Evolutionary conservation across 2,797 vertebrate genomes (phyloP).

Genomic region (Rhinophrynus dorsalis): DNA sequence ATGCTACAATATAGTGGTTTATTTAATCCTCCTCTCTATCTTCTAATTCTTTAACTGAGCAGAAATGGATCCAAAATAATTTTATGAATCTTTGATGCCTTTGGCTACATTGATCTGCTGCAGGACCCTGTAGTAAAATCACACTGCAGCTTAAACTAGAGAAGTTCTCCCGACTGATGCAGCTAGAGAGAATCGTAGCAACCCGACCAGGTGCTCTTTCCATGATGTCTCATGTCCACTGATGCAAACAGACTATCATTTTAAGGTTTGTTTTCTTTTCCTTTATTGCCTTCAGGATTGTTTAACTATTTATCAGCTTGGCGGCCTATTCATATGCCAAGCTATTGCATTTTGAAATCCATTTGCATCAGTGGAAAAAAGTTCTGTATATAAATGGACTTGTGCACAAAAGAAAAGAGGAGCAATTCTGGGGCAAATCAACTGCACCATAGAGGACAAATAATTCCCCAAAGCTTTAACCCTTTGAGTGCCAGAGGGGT

Average conservation of each 20-base stretch:
- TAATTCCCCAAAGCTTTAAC: too few species aligned
- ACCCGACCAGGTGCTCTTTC: slow-evolving; percentile 50
- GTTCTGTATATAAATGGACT: too few species aligned
- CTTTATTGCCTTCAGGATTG: background rate
- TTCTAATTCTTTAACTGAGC: slow-evolving; percentile 56
- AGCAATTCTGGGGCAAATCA: too few species aligned
- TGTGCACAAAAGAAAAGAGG: too few species aligned
- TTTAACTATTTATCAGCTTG: background rate
- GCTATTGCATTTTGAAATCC: background rate
- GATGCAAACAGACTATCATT: slow-evolving; percentile 25
- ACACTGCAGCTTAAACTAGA: slow-evolving; percentile 33
- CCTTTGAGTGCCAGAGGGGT: too few species aligned
- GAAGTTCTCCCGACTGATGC: slow-evolving; percentile 19
- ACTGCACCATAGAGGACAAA: too few species aligned
- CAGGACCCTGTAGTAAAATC: slow-evolving; percentile 39
- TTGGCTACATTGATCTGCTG: slow-evolving; percentile 49
- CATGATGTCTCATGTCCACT: slow-evolving; percentile 25
- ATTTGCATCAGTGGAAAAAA: slow-evolving; percentile 40
- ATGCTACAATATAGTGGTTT: slow-evolving; percentile 37
- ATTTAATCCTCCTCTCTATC: slow-evolving; percentile 50
- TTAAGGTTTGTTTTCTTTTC: slow-evolving; percentile 10
- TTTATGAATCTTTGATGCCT: slow-evolving; percentile 43
- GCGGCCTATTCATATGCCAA: background rate
- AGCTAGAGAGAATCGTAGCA: slow-evolving; percentile 50
- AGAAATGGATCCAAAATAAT: slow-evolving; percentile 53